Conservation (phyloP, 2,888 invertebrate genomes). For the Sphinx pinastri region DNA sequence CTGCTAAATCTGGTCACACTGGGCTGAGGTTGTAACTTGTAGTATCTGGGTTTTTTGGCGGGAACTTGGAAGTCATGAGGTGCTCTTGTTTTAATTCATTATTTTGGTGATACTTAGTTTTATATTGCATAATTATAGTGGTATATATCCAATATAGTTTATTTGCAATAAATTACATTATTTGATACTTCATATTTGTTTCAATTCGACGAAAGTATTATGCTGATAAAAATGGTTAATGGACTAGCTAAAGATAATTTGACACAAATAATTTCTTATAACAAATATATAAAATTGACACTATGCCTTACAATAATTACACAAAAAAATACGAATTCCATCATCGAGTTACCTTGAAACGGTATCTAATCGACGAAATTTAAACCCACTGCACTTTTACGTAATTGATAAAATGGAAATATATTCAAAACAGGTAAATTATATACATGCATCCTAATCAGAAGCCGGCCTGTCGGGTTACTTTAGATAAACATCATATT, state of each 20-base stretch:
- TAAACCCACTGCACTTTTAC: constrained; percentile 4
- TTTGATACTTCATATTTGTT: no score
- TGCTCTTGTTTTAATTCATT: no score
- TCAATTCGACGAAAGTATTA: no score
- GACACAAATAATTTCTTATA: not conserved
- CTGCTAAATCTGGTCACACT: no score
- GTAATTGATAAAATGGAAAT: constrained; percentile 8
- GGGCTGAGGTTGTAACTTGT: no score
- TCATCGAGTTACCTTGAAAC: constrained; percentile 8
- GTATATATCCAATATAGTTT: no score
- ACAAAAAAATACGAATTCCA: constrained; percentile 9
- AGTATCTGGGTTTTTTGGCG: no score
- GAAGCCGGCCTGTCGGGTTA: not conserved
- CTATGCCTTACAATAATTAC: not conserved
- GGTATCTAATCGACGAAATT: constrained; percentile 12
- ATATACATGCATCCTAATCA: not conserved
- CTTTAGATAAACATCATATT: not conserved
- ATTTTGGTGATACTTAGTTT: no score
- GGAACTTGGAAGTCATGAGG: no score
- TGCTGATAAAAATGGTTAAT: no score
- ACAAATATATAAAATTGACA: not conserved
- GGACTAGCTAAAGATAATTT: not conserved
- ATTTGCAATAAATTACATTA: no score
- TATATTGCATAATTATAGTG: no score
- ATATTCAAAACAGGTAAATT: not conserved